phyloP scores from a whole-genome alignment of 1,140 invertebrate genomes.

The Pararge aegeria region DNA sequence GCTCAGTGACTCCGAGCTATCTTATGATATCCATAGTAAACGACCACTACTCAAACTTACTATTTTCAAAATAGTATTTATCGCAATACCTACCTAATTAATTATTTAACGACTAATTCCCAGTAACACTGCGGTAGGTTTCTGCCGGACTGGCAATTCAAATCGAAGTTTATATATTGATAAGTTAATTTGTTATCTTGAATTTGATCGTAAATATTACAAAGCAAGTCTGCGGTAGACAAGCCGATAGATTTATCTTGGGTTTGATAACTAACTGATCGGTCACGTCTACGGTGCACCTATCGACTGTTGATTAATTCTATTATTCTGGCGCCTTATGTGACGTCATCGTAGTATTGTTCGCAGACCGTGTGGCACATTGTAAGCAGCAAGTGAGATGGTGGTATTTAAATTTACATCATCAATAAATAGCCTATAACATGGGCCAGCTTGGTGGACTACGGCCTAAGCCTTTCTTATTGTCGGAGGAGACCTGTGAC shows the following conservation, averaged over 20 bases:
- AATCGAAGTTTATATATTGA: conserved; percentile 25
- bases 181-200: conserved; percentile 30
- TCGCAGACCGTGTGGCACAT: conserved; percentile 21
- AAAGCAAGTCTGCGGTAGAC: conserved; percentile 52
- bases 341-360: conserved; percentile 30
- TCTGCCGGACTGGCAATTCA: background rate
- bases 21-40: too few relatives aligned
- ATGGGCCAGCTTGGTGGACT: too few relatives aligned
- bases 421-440: too few relatives aligned
- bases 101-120: background rate
- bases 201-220: conserved; percentile 27
- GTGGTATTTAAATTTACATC: background rate
- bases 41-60: too few relatives aligned
- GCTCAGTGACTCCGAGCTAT: too few relatives aligned
- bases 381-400: conserved; percentile 12
- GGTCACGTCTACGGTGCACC: conserved; percentile 47
- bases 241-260: conserved; percentile 46
- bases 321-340: conserved; percentile 28
- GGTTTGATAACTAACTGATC: conserved; percentile 53
- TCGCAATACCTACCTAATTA: too few relatives aligned
- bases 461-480: too few relatives aligned
- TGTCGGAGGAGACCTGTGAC: too few relatives aligned
- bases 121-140: background rate
- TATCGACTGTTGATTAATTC: conserved; percentile 55
- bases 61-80: too few relatives aligned